Percentiles rank a stretch among this genome's conserved stretches.
Evolutionary conservation across 2,888 invertebrate species (phyloP).

Genomic region (Pegoplata infirma): DNA sequence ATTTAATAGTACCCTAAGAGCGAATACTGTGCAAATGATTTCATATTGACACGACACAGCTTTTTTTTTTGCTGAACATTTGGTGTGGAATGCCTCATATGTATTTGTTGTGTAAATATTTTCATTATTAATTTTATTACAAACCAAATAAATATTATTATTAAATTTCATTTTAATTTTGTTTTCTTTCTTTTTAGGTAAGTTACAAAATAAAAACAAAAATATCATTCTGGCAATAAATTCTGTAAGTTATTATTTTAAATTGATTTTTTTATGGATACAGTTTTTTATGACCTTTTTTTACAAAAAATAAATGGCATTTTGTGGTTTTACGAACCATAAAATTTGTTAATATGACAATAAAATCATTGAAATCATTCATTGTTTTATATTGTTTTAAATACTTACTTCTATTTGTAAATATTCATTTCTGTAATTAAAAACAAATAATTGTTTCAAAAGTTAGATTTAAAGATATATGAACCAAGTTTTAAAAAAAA

Average conservation of each 20-base stretch:
- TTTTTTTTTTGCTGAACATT: too few species aligned
- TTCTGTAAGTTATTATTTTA: neutral
- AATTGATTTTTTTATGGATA: neutral
- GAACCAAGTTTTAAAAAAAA: too few species aligned
- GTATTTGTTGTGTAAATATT: neutral
- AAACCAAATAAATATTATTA: neutral
- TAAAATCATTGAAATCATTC: neutral
- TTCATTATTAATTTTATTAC: neutral
- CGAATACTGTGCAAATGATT: too few species aligned
- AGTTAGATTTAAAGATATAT: too few species aligned
- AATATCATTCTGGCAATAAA: neutral
- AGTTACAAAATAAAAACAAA: neutral
- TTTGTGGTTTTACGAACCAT: slow-evolving; percentile 29
- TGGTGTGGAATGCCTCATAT: too few species aligned
- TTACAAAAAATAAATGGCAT: neutral
- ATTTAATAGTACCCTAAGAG: too few species aligned
- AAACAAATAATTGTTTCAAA: too few species aligned
- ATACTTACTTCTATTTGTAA: too few species aligned
- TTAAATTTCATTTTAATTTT: neutral
- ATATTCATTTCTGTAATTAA: too few species aligned
- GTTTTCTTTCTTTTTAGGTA: slow-evolving; percentile 1
- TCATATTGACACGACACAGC: too few species aligned
- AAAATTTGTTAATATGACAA: slow-evolving; percentile 1
- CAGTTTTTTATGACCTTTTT: neutral
- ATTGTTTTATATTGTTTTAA: neutral